These are phyloP conservation scores for Eupithecia pulchellata DNA, from an alignment of 2,888 invertebrate species.

Conservation along the genomic window DNA sequence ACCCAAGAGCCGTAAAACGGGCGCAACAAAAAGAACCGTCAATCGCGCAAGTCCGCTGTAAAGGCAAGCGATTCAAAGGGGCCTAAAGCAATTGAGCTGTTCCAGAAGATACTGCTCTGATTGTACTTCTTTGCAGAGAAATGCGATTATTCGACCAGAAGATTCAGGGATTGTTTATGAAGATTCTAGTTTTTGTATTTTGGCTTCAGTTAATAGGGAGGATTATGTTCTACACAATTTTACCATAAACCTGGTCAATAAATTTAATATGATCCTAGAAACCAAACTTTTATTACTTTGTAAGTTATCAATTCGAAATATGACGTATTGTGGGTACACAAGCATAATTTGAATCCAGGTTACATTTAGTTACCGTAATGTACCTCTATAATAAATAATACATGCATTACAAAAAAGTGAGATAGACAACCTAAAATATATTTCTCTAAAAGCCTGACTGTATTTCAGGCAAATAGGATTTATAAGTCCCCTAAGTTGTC, in stretches of 20 bases:
- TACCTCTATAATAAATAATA: no score
- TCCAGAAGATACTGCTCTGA: neutral
- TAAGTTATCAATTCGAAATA: neutral
- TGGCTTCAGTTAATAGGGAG: neutral
- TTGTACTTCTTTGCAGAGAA: neutral
- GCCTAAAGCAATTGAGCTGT: neutral
- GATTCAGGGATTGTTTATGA: neutral
- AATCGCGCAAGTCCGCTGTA: neutral
- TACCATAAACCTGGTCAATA: neutral
- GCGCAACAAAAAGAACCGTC: neutral
- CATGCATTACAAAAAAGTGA: no score
- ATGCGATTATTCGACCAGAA: neutral
- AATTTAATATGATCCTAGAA: neutral
- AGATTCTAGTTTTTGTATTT: neutral
- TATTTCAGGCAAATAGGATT: no score
- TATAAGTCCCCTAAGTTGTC: no score
- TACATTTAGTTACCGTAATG: no score
- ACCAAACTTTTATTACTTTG: neutral
- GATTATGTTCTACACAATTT: neutral
- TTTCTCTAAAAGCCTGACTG: neutral
- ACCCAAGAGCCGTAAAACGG: neutral
- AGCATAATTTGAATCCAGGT: no score
- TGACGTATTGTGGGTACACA: no score
- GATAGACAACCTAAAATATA: no score
- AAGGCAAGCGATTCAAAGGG: neutral